A percentile compares a stretch with the other conserved stretches of the same genome.
Conservation (phyloP, 2,797 vertebrate genomes). For the Clamator glandarius region DNA sequence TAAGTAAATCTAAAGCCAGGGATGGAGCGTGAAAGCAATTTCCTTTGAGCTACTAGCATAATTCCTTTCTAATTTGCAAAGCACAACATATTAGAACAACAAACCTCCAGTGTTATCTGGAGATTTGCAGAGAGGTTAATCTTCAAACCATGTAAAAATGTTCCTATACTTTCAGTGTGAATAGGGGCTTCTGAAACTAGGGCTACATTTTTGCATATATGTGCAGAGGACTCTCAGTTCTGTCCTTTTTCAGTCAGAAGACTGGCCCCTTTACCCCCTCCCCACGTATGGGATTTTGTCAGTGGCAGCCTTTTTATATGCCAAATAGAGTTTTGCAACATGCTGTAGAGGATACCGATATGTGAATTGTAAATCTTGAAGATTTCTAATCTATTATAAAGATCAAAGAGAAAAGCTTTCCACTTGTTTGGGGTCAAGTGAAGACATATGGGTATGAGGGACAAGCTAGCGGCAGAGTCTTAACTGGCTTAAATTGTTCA, state of each 20-base stretch:
- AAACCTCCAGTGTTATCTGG: background rate
- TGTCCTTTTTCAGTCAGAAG: background rate
- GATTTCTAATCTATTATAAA: background rate
- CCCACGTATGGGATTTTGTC: background rate
- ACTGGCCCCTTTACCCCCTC: background rate
- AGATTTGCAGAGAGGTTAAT: background rate
- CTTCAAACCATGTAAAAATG: background rate
- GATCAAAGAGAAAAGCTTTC: background rate
- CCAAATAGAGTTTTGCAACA: background rate
- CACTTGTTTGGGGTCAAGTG: background rate
- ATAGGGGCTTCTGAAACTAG: background rate
- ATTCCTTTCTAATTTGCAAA: background rate
- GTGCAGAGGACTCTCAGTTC: background rate
- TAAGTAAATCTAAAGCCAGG: background rate
- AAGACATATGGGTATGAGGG: background rate
- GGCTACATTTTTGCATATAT: background rate
- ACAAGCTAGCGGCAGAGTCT: background rate
- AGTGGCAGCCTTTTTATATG: background rate
- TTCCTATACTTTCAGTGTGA: background rate
- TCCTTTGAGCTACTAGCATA: background rate
- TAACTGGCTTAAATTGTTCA: background rate
- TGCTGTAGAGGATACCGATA: background rate
- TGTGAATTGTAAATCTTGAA: background rate
- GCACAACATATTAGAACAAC: accelerated
- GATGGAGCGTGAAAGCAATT: background rate